Conservation (phyloP, 2,888 invertebrate genomes). For the Volucella bombylans region DNA sequence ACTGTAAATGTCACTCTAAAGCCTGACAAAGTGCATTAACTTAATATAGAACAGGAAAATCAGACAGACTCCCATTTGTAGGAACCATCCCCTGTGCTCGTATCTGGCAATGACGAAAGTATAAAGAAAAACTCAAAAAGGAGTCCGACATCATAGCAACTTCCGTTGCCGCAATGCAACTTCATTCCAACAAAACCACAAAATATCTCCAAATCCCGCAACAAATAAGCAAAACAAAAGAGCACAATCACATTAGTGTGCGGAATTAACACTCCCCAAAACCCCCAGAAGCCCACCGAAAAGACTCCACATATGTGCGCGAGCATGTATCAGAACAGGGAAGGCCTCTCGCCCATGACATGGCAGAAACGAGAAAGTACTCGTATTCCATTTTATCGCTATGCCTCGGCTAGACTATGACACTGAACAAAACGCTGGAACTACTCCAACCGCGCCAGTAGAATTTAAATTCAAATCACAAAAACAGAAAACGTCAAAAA, state of each 20-base stretch:
- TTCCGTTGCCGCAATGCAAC: conserved; percentile 47
- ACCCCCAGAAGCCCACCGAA: neutral
- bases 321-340: neutral
- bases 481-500: neutral
- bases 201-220: neutral
- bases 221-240: conserved; percentile 17
- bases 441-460: conserved; percentile 40
- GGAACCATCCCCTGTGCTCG: neutral
- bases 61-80: no score
- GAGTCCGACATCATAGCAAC: conserved; percentile 26
- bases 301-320: conserved; percentile 7
- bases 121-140: neutral
- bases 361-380: conserved; percentile 29
- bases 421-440: conserved; percentile 50
- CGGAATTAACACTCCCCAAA: conserved; percentile 52
- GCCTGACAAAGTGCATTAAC: no score
- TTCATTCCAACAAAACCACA: conserved; percentile 41
- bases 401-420: conserved; percentile 43
- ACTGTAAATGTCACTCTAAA: no score
- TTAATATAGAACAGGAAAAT: no score
- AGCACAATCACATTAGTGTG: conserved; percentile 42
- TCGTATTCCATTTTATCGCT: conserved; percentile 21
- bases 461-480: conserved; percentile 38
- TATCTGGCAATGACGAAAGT: neutral
- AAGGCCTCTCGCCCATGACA: conserved; percentile 39